Base-by-base conservation (phyloP, 2,797 vertebrate genomes). In the Spinibarbus caldwelli region DNA sequence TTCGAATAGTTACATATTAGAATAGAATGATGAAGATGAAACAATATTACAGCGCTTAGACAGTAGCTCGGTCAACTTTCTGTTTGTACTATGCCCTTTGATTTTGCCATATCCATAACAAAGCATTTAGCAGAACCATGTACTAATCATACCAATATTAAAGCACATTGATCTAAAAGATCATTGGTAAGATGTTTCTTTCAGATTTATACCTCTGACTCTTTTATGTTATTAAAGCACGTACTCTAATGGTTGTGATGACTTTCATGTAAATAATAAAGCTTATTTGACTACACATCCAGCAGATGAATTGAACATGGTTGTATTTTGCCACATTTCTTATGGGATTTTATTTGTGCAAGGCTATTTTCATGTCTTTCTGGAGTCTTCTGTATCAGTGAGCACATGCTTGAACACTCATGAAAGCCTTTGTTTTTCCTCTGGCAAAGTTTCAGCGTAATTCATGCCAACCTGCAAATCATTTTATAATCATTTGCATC, bases 201-300 rank as follows among this genome's bases (percentile, higher is more conserved):
- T 49, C 29, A 66, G 12, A 41, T 84, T 49, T 76, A 62, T 45
- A 71, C 41, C 23, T 52, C 14, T 49, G 43, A 52, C 66, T 29
- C n/a, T 54, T 15, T 78, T n/a, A 7, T 54, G 64, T 59, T 70
- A 78, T 59, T 59, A 49, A 66, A 52, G n/a, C 31, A 19, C 17
- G 3, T 68, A 43, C 17, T 66, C 26, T 76, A 43, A 73, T 19
- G 19, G 9, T 62, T 83, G 38, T 84, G 36, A 10, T 57, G 21
- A 62, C 41, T 76, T 31, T 49, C 62, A n/a, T 84, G 82, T 68
- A n/a, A 43, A 78, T 34, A 71, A 84, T 70, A 84, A 78, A 84
- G 49, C 21, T 19, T 78, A 70, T 78, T 78, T 78, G 36, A 68
- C 9, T 31, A 78, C 62, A 68, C 21, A 29, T 59, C 34, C 17